These are phyloP conservation scores for Xyrichtys novacula DNA, from an alignment of 2,797 vertebrate genomes.

Conservation along the genomic window DNA sequence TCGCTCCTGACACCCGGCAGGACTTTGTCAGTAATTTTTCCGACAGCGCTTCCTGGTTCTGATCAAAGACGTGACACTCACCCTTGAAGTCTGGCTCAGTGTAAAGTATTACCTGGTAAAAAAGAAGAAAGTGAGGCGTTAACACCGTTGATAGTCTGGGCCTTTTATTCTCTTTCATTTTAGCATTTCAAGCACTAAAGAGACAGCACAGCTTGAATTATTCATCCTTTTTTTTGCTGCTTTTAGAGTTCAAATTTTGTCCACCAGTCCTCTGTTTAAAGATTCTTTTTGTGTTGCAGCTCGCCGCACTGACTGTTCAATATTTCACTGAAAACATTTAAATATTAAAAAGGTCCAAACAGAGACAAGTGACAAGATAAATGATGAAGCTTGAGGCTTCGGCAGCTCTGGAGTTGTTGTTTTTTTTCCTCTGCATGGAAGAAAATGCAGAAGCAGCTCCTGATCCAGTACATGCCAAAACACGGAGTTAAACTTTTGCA, in stretches of 20 bases:
- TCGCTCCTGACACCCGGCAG: constrained; percentile 89
- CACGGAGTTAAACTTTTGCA: not conserved
- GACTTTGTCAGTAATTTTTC: constrained; percentile 82
- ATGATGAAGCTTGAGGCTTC: not conserved
- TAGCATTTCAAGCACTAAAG: not conserved
- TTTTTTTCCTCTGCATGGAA: constrained; percentile 2
- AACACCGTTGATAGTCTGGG: not conserved
- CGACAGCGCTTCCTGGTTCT: constrained; percentile 77
- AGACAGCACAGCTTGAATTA: not conserved
- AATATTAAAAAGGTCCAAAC: not conserved
- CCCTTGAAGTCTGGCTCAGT: constrained; percentile 89
- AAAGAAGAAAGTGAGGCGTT: not conserved
- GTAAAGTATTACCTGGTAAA: constrained; percentile 90
- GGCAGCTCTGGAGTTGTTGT: no score
- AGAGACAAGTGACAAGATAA: not conserved
- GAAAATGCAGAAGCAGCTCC: not conserved
- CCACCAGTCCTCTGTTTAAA: not conserved
- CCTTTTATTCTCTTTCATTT: not conserved
- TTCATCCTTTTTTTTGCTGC: not conserved
- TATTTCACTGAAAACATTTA: not conserved
- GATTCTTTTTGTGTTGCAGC: not conserved
- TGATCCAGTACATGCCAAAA: not conserved
- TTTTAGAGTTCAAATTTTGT: not conserved
- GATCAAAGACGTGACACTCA: constrained; percentile 76
- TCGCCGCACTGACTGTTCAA: no score